Evolutionary conservation across 2,113 vertebrate genomes (phyloP).

Genomic region (Paracanthobrama guichenoti): DNA sequence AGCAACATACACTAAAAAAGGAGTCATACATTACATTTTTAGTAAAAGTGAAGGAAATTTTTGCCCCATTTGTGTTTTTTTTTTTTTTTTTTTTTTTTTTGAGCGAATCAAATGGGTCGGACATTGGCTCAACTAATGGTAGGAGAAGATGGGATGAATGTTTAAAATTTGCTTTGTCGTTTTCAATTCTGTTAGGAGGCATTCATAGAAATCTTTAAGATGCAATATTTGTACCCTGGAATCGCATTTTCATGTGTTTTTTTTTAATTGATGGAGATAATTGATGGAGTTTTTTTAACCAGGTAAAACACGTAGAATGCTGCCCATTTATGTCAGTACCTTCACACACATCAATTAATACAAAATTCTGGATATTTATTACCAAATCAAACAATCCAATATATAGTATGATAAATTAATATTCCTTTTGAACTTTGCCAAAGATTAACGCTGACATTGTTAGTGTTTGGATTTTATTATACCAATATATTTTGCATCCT

Average conservation of each 20-base stretch:
- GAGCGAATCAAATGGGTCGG: not conserved
- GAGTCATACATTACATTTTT: not conserved
- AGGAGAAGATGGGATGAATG: not conserved
- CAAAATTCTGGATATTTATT: not conserved
- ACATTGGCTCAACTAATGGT: not conserved
- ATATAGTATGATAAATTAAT: not conserved
- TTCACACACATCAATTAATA: too few relatives aligned
- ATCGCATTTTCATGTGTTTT: not conserved
- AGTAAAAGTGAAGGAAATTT: not conserved
- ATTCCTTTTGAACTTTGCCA: too few relatives aligned
- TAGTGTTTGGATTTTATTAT: too few relatives aligned
- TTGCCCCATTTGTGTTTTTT: not conserved
- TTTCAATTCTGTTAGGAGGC: not conserved
- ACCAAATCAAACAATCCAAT: not conserved
- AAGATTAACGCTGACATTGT: too few relatives aligned
- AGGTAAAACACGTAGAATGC: not conserved
- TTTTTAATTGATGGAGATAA: not conserved
- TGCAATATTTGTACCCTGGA: not conserved
- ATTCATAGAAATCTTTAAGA: not conserved
- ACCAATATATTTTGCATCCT: too few relatives aligned
- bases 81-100: not conserved
- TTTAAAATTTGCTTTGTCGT: not conserved
- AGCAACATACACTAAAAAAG: conserved; percentile 2
- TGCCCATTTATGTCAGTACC: not conserved
- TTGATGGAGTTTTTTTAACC: not conserved